These are phyloP conservation scores for Columba livia DNA, from an alignment of 2,113 vertebrate genomes.

Conservation along the genomic window DNA sequence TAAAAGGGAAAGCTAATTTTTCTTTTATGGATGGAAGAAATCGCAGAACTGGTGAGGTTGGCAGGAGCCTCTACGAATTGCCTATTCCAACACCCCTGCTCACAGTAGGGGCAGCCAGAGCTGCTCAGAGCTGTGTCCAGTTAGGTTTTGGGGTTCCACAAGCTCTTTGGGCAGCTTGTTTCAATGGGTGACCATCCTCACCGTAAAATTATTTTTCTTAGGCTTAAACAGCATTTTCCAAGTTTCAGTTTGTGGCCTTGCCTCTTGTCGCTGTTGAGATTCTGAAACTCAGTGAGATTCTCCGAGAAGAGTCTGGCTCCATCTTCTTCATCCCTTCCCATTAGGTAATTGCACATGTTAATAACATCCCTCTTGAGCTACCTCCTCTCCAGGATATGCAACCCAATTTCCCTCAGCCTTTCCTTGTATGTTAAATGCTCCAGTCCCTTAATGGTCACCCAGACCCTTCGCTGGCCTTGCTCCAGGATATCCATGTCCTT, in stretches of 20 bases:
- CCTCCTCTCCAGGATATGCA: neutral
- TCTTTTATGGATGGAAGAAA: neutral
- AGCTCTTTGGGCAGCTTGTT: neutral
- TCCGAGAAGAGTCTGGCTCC: neutral
- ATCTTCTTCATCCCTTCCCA: neutral
- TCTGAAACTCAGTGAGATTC: neutral
- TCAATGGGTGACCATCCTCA: neutral
- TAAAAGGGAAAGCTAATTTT: neutral
- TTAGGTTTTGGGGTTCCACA: neutral
- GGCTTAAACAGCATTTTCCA: neutral
- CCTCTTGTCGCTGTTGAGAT: neutral
- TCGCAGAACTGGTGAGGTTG: neutral
- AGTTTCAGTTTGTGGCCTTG: neutral
- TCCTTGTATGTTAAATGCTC: neutral
- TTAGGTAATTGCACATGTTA: neutral
- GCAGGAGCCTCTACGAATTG: neutral
- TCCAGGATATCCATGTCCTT: neutral
- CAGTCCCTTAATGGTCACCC: accelerated
- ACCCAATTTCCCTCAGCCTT: neutral
- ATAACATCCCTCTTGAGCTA: neutral
- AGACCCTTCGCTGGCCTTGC: neutral
- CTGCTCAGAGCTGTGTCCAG: neutral
- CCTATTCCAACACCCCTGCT: neutral
- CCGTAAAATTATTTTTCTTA: neutral
- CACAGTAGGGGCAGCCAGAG: neutral